These are phyloP conservation scores for Sarcophaga carnaria DNA, from an alignment of 2,888 invertebrate species.

Conservation along the genomic window DNA sequence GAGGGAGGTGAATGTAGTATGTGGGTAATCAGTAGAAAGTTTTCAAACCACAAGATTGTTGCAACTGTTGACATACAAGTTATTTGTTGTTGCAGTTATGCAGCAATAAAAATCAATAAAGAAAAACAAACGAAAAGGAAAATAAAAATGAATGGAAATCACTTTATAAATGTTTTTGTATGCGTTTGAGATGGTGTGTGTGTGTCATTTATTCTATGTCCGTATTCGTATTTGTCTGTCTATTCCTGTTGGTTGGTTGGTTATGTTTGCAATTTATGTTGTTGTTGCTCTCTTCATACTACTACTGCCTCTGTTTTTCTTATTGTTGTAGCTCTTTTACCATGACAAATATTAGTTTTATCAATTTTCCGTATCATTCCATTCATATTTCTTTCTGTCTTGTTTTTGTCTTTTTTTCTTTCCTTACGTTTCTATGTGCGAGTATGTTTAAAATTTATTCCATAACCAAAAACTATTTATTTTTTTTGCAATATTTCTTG, in stretches of 20 bases:
- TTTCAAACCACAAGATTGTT: conserved; percentile 15
- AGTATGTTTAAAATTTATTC: too few species aligned
- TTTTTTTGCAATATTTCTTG: too few species aligned
- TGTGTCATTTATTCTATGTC: neutral
- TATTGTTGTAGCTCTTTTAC: neutral
- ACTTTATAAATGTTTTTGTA: neutral
- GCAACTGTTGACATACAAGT: conserved; percentile 3
- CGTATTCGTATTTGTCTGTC: neutral
- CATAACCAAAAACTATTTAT: neutral
- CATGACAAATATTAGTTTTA: conserved; percentile 34
- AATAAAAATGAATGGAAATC: too few species aligned
- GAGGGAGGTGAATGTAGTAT: neutral
- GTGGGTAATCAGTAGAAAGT: conserved; percentile 10
- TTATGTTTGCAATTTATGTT: neutral
- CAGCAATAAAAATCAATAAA: too few species aligned
- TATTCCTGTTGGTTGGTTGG: neutral
- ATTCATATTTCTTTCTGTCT: too few species aligned
- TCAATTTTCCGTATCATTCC: conserved; percentile 13
- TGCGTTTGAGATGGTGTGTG: too few species aligned
- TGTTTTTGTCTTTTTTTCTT: too few species aligned
- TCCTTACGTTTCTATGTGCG: too few species aligned
- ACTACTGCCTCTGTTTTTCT: too few species aligned
- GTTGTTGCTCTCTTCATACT: neutral
- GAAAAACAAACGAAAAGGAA: neutral
- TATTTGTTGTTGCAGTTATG: neutral